Evolutionary conservation across 2,113 vertebrate genomes (phyloP).

Genomic region (Thermophis baileyi): DNA sequence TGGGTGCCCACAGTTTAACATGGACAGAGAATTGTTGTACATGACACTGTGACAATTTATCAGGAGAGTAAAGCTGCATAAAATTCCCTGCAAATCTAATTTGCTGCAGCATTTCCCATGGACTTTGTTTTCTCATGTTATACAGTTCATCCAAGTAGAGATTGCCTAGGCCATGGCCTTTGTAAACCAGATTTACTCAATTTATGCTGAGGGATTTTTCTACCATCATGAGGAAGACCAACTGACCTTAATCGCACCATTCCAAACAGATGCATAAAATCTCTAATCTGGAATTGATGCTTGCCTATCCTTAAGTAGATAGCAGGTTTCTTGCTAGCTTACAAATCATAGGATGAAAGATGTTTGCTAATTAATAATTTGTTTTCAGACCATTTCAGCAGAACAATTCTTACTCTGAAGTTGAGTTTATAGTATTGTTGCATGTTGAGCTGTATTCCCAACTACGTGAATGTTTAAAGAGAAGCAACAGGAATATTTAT

Average conservation of each 20-base stretch:
- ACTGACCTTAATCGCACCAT: constrained; percentile 22
- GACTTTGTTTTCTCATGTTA: neutral
- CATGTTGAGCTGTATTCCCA: constrained; percentile 38
- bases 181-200: constrained; percentile 31
- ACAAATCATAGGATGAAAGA: constrained; percentile 45
- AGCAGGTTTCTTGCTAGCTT: constrained; percentile 32
- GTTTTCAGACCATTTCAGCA: constrained; percentile 35
- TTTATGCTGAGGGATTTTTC: constrained; percentile 21
- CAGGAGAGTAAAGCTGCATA: neutral
- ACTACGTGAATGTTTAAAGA: constrained; percentile 17
- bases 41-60: neutral
- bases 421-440: neutral
- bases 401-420: constrained; percentile 18
- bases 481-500: constrained; percentile 35
- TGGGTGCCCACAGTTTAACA: neutral
- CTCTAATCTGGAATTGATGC: constrained; percentile 26
- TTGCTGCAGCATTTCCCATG: neutral
- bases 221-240: constrained; percentile 1
- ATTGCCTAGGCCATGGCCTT: neutral
- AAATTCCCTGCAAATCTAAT: neutral
- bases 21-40: neutral
- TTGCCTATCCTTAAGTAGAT: constrained; percentile 28
- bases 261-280: constrained; percentile 39
- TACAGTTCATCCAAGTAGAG: neutral
- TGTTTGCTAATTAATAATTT: constrained; percentile 38